Base-by-base conservation (phyloP, 2,113 vertebrate genomes). In the Plotosus lineatus region DNA sequence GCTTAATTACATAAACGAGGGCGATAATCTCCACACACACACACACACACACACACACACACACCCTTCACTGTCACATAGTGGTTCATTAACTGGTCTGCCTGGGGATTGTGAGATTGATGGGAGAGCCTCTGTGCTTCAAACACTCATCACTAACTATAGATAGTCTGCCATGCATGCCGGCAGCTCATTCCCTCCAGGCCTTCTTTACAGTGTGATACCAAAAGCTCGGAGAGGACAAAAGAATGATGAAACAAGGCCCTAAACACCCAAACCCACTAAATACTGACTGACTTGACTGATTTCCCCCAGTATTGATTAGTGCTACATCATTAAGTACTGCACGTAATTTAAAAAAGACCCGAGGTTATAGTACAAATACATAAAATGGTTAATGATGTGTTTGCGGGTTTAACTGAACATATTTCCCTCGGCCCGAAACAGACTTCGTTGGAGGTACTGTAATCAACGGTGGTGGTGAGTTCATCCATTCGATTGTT, bases 131-230 rank as follows among this genome's bases (percentile, higher is more conserved):
- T 28, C 28, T 26, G 55, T 61, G 79, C 69, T 6, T 81, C 79
- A 65, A 42, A 80, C 68, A 58, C 53, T 60, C 68, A 80, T 73
- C 78, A 74, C 79, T 65, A 81, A 74, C 69, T 50, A 46, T 46
- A 73, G 78, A 80, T 61, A 73, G 73, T 73, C 78, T 74, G 68
- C 72, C 68, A 50, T 55, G 31, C 72, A 40, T 80, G 56, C 42
- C 56, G 50, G 68, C 69, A 72, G 26, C 46, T 72, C 26, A 51
- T 48, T 51, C 69, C 79, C 79, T 40, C 78, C 33, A 60, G 55
- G 19, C 55, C 56, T 40, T 28, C 42, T 81, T 74, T 46, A 46
- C 38, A 74, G 78, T 50, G 68, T 73, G 79, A 63, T 71, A 79
- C 40, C 23, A 26, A 40, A 75, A 75, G 28, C 69, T 50, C 55